Conservation (phyloP, 2,888 invertebrate species). For the Lochmaea crataegi region DNA sequence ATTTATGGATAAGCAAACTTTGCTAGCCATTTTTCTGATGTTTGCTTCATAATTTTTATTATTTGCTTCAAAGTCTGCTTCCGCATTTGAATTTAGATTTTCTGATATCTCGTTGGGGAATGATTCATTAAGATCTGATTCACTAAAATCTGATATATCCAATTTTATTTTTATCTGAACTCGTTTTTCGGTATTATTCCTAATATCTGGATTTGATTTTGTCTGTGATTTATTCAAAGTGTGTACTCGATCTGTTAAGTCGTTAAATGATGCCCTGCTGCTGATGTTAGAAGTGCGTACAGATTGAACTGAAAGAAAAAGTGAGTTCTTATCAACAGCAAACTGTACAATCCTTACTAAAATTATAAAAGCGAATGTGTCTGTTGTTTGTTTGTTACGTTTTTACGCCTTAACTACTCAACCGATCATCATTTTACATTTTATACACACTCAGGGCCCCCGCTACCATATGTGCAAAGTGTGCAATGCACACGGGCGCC, state of each 20-base stretch:
- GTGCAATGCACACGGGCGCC: too few species aligned
- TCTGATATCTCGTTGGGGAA: not conserved
- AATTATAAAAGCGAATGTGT: too few species aligned
- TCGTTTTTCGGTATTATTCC: not conserved
- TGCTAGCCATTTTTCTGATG: slow-evolving; percentile 23
- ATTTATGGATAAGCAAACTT: slow-evolving; percentile 15
- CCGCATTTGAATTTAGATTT: not conserved
- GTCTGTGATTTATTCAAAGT: not conserved
- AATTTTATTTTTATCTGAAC: slow-evolving; percentile 24
- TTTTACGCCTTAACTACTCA: too few species aligned
- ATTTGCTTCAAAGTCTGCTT: not conserved
- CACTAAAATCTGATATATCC: slow-evolving; percentile 11
- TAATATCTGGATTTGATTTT: not conserved
- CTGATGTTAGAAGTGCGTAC: not conserved
- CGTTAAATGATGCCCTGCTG: not conserved
- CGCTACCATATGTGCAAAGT: too few species aligned
- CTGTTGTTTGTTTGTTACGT: too few species aligned
- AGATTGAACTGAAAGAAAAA: slow-evolving; percentile 12
- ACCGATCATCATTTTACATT: too few species aligned
- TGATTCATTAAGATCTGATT: slow-evolving; percentile 1
- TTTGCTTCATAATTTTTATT: not conserved
- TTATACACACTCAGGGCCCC: too few species aligned
- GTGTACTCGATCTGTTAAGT: not conserved
- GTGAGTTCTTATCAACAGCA: too few species aligned
- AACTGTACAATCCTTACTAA: too few species aligned